Evolutionary conservation across 2,888 invertebrate genomes (phyloP).

Genomic region (Parnassius apollo): DNA sequence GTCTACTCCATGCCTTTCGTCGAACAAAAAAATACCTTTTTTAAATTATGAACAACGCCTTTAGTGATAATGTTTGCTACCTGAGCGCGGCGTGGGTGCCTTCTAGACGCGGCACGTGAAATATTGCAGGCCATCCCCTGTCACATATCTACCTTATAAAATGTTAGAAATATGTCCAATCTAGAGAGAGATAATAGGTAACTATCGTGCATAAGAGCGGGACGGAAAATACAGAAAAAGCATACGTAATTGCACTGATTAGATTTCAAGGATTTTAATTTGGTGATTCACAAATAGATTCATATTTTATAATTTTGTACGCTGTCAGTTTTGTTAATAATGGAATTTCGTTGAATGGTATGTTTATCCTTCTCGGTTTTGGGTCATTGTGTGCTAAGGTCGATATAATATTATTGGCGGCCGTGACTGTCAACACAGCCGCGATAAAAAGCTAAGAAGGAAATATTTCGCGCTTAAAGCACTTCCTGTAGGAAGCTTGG

Average conservation of each 20-base stretch:
- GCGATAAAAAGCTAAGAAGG: slow-evolving; percentile 68
- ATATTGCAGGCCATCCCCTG: slow-evolving; percentile 75
- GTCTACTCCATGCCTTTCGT: slow-evolving; percentile 40
- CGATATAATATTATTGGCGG: slow-evolving; percentile 58
- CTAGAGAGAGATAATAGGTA: slow-evolving; percentile 37
- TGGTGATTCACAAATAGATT: slow-evolving; percentile 72
- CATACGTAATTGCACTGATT: slow-evolving; percentile 77
- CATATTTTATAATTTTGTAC: slow-evolving; percentile 75
- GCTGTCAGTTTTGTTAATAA: slow-evolving; percentile 58
- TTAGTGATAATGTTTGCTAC: slow-evolving; percentile 78
- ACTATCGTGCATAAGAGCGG: slow-evolving; percentile 34
- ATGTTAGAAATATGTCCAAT: slow-evolving; percentile 43
- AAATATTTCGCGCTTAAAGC: slow-evolving; percentile 55
- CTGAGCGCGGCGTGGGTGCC: slow-evolving; percentile 75
- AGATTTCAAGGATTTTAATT: slow-evolving; percentile 80
- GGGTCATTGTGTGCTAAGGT: slow-evolving; percentile 59
- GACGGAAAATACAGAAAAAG: slow-evolving; percentile 50
- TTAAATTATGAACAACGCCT: slow-evolving; percentile 67
- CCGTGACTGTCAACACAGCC: slow-evolving; percentile 69
- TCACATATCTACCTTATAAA: slow-evolving; percentile 70
- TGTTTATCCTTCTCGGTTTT: slow-evolving; percentile 73
- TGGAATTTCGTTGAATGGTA: slow-evolving; percentile 58
- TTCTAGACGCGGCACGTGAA: slow-evolving; percentile 67
- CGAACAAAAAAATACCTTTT: slow-evolving; percentile 43
- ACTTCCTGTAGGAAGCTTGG: slow-evolving; percentile 65